Evolutionary conservation across 2,797 vertebrate genomes (phyloP).

Genomic region (Clarias fuscus): DNA sequence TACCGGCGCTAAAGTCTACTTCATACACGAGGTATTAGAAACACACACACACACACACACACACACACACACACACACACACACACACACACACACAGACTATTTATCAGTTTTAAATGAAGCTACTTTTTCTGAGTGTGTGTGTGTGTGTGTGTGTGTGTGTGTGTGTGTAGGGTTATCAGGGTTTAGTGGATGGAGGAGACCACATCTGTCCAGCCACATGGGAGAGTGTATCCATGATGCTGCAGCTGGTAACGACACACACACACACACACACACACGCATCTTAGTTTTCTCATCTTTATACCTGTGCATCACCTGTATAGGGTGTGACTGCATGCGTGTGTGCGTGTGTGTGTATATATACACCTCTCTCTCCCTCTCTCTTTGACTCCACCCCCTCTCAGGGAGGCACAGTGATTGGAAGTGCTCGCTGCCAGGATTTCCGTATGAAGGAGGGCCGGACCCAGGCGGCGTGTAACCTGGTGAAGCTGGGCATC

Average conservation of each 20-base stretch:
- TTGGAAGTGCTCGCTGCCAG: slow-evolving; percentile 90
- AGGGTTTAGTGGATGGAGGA: slow-evolving; percentile 91
- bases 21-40: slow-evolving; percentile 84
- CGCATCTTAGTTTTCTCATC: neutral
- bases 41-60: neutral
- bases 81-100: slow-evolving; percentile 8
- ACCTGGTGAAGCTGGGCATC: slow-evolving; percentile 88
- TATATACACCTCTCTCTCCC: neutral
- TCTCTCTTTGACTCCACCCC: neutral
- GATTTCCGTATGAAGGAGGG: slow-evolving; percentile 87
- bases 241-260: slow-evolving; percentile 86
- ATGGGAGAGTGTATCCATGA: slow-evolving; percentile 95
- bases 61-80: slow-evolving; percentile 1
- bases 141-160: neutral
- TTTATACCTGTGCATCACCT: neutral
- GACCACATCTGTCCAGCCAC: slow-evolving; percentile 84
- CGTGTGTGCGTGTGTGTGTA: too few species aligned
- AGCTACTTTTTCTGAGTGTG: neutral
- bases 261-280: neutral
- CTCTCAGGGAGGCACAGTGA: slow-evolving; percentile 88
- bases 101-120: neutral
- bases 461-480: slow-evolving; percentile 81
- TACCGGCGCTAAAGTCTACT: slow-evolving; percentile 87
- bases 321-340: neutral
- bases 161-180: slow-evolving; percentile 83